Evolutionary conservation across 2,113 vertebrate genomes (phyloP).

Genomic region (Sylvia atricapilla): DNA sequence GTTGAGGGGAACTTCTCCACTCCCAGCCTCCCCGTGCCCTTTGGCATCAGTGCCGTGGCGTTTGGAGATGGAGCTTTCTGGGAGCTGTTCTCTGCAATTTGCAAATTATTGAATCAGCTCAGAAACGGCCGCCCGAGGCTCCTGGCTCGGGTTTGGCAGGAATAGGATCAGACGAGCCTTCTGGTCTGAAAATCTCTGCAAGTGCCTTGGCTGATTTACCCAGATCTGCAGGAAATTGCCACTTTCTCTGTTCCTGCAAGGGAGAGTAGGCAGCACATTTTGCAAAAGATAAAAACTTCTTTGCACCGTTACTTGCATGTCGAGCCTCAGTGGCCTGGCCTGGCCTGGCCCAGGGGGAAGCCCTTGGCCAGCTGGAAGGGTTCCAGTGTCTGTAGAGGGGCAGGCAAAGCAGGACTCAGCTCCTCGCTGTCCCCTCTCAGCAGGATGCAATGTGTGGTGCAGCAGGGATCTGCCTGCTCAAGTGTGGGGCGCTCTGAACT

Average conservation of each 20-base stretch:
- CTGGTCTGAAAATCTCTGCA: background rate
- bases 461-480: background rate
- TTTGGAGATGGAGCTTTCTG: background rate
- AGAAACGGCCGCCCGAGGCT: background rate
- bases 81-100: conserved; percentile 35
- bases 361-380: background rate
- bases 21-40: background rate
- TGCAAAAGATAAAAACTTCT: background rate
- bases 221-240: background rate
- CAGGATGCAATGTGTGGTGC: rapidly evolving
- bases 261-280: background rate
- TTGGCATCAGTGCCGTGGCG: rapidly evolving
- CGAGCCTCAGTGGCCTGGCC: background rate
- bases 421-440: rapidly evolving
- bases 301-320: background rate
- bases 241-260: background rate
- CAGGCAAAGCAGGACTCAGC: background rate
- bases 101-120: conserved; percentile 26
- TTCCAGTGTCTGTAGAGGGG: background rate
- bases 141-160: background rate
- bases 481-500: background rate
- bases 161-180: conserved; percentile 18
- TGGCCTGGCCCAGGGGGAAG: background rate
- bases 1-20: background rate
- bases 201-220: background rate